These are phyloP conservation scores for Panthera leo DNA, from an alignment of 2,113 vertebrate species.

Conservation along the genomic window DNA sequence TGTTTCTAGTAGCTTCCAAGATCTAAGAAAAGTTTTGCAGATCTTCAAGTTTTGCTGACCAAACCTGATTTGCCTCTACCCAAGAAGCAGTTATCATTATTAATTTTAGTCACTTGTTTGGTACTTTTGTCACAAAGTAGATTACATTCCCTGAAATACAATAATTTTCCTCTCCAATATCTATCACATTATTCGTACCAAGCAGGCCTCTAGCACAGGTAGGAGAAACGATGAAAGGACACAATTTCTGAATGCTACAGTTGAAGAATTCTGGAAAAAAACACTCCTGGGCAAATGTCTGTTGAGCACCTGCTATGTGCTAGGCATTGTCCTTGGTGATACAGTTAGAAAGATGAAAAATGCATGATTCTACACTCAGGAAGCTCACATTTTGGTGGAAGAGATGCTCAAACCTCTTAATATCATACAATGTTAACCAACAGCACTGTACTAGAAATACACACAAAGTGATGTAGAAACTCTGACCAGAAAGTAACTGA, in stretches of 20 bases:
- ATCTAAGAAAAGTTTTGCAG: background rate
- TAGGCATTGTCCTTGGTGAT: background rate
- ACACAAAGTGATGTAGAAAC: background rate
- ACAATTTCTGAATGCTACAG: background rate
- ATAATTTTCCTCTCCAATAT: background rate
- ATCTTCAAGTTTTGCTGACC: background rate
- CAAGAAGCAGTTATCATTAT: background rate
- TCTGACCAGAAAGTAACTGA: background rate
- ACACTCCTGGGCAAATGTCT: background rate
- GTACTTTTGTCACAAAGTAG: background rate
- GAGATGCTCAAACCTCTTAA: background rate
- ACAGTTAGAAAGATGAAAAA: background rate
- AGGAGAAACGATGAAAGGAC: background rate
- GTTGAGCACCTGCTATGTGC: background rate
- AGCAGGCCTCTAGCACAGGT: too few species aligned
- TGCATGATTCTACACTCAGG: background rate
- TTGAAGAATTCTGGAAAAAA: background rate
- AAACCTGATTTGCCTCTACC: background rate
- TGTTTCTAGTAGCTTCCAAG: background rate
- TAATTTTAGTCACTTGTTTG: background rate
- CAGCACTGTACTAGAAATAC: background rate
- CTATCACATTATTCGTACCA: background rate
- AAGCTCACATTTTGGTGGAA: background rate
- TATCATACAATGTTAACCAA: fast-evolving
- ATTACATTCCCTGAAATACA: background rate